Evolutionary conservation across 2,113 vertebrate genomes (phyloP), one percentile per base, ranked within the genome.

Genomic region (Takifugu bimaculatus): DNA sequence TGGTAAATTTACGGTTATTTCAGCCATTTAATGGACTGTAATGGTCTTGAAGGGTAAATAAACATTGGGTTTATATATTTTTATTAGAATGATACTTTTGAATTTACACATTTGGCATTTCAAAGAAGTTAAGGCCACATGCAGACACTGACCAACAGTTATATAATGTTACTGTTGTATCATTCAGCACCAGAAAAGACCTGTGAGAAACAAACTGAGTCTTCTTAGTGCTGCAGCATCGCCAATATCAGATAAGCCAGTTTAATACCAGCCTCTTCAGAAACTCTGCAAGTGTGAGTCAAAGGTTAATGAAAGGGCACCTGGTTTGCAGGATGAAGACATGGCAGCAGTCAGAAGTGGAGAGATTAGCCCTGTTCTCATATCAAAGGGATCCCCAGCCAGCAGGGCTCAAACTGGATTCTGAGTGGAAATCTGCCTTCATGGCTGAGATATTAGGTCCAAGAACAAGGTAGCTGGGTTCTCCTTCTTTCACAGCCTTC

Each of bases 221-320:
- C 61, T 77, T 72, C 75, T 70, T 43, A 39, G 55, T 64, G 62
- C 68, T 54, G 72, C 62, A 26, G 72, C 60, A 62, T 53, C 75
- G 81, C 68, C 77, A 67, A 85, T 87, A 86, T 78, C 35, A 69
- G 75, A 86, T 90, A 88, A 91, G 83, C 87, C 85, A 63, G 75
- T 87, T 85, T 89, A 90, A 89, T 84, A 74, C 85, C 77, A 78
- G 69, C 69, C 72, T 85, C 90, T 91, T 91, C 88, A 91, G 89
- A 91, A 80, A 80, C 75, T 71, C 85, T 87, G 83, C 84, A 77
- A 80, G 82, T 65, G 60, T 32, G 61, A 91, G 91, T 91, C 90
- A 92, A 91, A 92, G 91, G 91, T 92, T 91, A 91, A 89, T 88
- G 87, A 91, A 88, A 90, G 91, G 91, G 85, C 87, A 85, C 83